Conservation (phyloP, 2,888 invertebrate genomes). For the Drosophila multiciliata region DNA sequence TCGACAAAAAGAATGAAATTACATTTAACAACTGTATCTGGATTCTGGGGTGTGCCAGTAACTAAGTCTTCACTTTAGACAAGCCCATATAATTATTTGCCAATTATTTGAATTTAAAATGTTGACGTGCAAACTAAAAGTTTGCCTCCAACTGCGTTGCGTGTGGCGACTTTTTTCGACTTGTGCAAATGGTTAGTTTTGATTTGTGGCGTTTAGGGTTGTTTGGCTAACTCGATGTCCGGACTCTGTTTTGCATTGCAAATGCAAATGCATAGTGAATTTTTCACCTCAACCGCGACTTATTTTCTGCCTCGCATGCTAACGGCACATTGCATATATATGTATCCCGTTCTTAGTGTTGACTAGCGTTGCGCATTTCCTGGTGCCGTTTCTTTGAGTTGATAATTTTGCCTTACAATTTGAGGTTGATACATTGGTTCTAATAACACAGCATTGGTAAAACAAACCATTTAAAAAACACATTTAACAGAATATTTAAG, state of each 20-base stretch:
- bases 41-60: conserved; percentile 5
- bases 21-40: not conserved
- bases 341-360: conserved; percentile 49
- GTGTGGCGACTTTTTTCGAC: conserved; percentile 34
- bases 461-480: not conserved
- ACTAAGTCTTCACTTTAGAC: not conserved
- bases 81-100: conserved; percentile 31
- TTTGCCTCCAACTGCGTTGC: conserved; percentile 36
- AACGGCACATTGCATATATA: conserved; percentile 49
- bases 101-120: conserved; percentile 25
- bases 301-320: conserved; percentile 51
- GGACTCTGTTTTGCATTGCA: conserved; percentile 52
- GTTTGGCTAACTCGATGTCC: conserved; percentile 27
- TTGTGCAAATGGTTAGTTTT: conserved; percentile 73
- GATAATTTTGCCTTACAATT: not conserved
- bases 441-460: not conserved
- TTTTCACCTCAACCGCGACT: conserved; percentile 50
- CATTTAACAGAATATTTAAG: not conserved
- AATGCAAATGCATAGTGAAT: conserved; percentile 51
- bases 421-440: not conserved
- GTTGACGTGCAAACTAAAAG: conserved; percentile 36
- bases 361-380: conserved; percentile 54
- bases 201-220: conserved; percentile 71
- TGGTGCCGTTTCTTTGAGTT: conserved; percentile 24
- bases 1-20: not conserved